Percentiles rank a stretch among this genome's conserved stretches.
Conservation (phyloP, 2,888 invertebrate species). For the Euplagia quadripunctaria region DNA sequence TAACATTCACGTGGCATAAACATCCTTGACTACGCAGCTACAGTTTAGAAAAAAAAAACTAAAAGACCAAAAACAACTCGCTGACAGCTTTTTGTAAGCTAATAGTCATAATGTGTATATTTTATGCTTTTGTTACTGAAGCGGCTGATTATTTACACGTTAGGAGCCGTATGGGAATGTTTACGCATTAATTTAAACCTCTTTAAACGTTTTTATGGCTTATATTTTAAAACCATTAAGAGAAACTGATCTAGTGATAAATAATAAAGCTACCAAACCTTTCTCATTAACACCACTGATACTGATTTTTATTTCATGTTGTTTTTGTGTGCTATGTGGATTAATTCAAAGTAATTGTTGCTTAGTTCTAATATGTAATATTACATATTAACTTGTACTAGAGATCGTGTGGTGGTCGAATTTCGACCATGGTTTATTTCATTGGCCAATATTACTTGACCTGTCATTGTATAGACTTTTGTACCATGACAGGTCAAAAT, state of each 20-base stretch:
- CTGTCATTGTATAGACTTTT: no score
- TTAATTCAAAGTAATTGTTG: background rate
- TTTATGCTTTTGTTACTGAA: conserved; percentile 70
- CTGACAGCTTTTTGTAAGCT: conserved; percentile 82
- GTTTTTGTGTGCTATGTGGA: background rate
- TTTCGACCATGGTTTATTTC: no score
- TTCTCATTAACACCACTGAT: background rate
- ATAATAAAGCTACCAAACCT: conserved; percentile 18
- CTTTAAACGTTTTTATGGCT: conserved; percentile 58
- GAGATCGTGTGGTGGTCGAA: no score
- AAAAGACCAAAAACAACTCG: conserved; percentile 77
- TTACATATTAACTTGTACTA: background rate
- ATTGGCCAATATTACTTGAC: no score
- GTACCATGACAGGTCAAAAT: no score
- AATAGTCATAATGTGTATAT: conserved; percentile 82
- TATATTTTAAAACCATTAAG: conserved; percentile 34
- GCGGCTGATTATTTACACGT: conserved; percentile 75
- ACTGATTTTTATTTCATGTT: background rate
- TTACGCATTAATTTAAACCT: conserved; percentile 77
- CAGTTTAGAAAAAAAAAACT: conserved; percentile 61
- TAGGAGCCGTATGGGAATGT: conserved; percentile 80
- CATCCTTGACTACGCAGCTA: conserved; percentile 73
- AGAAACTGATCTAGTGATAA: conserved; percentile 40
- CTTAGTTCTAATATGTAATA: background rate
- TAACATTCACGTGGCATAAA: conserved; percentile 83